Evolutionary conservation across 2,113 vertebrate species (phyloP), one percentile per base, ranked within the genome.

Genomic region (Poicephalus meyeri): DNA sequence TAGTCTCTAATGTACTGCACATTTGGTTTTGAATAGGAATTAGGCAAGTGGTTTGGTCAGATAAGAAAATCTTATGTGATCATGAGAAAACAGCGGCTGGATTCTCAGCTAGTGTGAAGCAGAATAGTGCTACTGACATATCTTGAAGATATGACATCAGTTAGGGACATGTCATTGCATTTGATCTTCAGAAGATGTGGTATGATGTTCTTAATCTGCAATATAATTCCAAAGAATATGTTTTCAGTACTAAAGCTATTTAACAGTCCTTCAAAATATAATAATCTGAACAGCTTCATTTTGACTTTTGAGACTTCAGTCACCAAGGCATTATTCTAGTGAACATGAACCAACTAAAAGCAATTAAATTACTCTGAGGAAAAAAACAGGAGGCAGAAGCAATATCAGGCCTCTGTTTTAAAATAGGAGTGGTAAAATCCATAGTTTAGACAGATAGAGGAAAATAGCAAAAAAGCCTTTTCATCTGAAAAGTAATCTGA

Each of bases 31-130:
- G 9, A 89, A 89, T 44, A 72, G 31, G 78, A 88, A 66, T 63
- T 86, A 88, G 25, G 47, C 58, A 82, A 95, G 58, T 91, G 89
- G 89, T 93, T 82, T 70, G 33, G 47, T 72, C 87, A 95, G 89
- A 88, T 91, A 95, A 96, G 84, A 87, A 96, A 94, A 63, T 73
- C 65, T 60, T 71, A 71, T 5, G 20, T 76, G 83, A 92, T 86
- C 46, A 42, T 19, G 63, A 77, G 44, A 33, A 89, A 86, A 66
- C 7, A 78, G 53, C 29, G 63, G 55, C 50, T 94, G 74, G 33
- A 93, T 88, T 93, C 74, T 88, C 79, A 89, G 49, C 31, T 82
- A 33, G 28, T 58, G 13, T 63, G 52, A 86, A 89, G 42, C 41
- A 44, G 46, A 77, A 77, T 37, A 66, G 17, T 47, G 39, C 24